Conservation (phyloP, 2,797 vertebrate species). For the Myripristis murdjan region DNA sequence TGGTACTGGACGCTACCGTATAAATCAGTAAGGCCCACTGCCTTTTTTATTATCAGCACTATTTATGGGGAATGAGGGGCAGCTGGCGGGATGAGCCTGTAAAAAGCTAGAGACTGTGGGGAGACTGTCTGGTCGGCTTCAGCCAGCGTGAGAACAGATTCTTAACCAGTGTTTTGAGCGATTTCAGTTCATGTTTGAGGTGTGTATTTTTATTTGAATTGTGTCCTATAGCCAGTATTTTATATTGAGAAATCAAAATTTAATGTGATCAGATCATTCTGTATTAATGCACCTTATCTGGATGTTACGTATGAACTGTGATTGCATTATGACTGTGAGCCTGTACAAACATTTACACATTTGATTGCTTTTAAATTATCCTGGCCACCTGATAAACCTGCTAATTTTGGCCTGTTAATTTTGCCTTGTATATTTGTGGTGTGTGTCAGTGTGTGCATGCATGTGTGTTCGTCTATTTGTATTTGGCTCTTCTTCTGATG, state of each 20-base stretch:
- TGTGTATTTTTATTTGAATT: constrained; percentile 45
- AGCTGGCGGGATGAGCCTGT: constrained; percentile 83
- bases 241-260: constrained; percentile 35
- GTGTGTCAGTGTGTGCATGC: constrained; percentile 31
- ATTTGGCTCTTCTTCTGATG: constrained; percentile 76
- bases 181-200: constrained; percentile 35
- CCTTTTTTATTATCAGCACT: constrained; percentile 83
- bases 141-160: constrained; percentile 22
- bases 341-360: constrained; percentile 62
- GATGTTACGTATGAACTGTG: constrained; percentile 10
- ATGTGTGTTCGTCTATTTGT: constrained; percentile 58
- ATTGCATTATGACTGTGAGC: constrained; percentile 38
- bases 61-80: constrained; percentile 84
- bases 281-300: constrained; percentile 28
- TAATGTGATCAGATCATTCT: constrained; percentile 23
- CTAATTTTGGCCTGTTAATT: constrained; percentile 55
- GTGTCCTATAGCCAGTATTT: constrained; percentile 19
- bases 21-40: constrained; percentile 84
- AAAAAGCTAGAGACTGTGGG: constrained; percentile 78
- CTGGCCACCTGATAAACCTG: constrained; percentile 58
- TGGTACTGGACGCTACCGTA: constrained; percentile 74
- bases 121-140: constrained; percentile 45
- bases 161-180: constrained; percentile 37
- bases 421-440: constrained; percentile 39
- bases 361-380: constrained; percentile 66